These are phyloP conservation scores for Cyrtorhinus lividipennis DNA, from an alignment of 1,140 invertebrate genomes.

Conservation along the genomic window DNA sequence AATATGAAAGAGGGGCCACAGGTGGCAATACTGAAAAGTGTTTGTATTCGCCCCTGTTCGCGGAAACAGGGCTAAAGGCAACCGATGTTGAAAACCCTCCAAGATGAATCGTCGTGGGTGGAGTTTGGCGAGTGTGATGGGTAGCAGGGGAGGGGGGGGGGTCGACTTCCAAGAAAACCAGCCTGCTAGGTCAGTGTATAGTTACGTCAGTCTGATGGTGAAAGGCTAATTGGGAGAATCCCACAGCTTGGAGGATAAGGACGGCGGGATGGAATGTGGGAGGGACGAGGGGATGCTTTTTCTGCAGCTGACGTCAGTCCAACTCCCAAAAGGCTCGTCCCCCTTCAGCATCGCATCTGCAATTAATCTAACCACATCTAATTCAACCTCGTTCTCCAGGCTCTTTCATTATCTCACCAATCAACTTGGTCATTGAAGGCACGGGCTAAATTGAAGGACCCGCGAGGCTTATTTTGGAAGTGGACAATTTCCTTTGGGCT, in stretches of 20 bases:
- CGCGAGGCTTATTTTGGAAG: neutral
- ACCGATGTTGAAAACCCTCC: too few relatives aligned
- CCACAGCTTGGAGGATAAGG: neutral
- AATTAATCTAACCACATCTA: constrained; percentile 9
- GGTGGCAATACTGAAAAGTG: too few relatives aligned
- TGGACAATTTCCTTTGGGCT: neutral
- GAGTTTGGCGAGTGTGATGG: too few relatives aligned
- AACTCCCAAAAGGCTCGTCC: neutral
- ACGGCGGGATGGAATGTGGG: neutral
- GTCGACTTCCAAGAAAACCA: neutral
- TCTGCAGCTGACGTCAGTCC: constrained; percentile 6
- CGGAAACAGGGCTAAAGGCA: too few relatives aligned
- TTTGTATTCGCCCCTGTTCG: too few relatives aligned
- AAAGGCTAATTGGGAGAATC: constrained; percentile 9
- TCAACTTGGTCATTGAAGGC: constrained; percentile 3
- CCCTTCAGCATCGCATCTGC: constrained; percentile 5
- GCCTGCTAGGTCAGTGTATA: constrained; percentile 9
- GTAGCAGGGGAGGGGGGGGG: neutral
- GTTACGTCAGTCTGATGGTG: constrained; percentile 4
- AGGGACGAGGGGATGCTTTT: constrained; percentile 5
- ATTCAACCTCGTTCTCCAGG: neutral
- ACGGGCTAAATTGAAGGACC: neutral
- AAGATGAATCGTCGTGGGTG: neutral
- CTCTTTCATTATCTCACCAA: constrained; percentile 2
- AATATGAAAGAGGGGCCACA: too few relatives aligned